These are phyloP conservation scores for Orchesellides sinensis DNA, from an alignment of 2,888 invertebrate species.

Conservation along the genomic window DNA sequence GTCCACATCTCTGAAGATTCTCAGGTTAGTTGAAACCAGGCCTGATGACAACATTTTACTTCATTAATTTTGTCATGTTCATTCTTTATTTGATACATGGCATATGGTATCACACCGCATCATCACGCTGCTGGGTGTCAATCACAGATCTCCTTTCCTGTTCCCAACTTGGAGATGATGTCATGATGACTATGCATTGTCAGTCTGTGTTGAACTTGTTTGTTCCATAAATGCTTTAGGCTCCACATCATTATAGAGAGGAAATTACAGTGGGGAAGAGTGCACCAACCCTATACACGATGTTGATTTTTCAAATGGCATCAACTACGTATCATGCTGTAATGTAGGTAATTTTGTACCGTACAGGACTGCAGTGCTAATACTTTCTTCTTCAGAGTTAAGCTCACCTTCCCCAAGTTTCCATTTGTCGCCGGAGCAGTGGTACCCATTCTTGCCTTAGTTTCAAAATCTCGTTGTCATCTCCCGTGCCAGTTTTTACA, in stretches of 20 bases:
- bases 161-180: constrained; percentile 50
- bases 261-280: neutral
- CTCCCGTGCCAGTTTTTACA: neutral
- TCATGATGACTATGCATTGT: constrained; percentile 67
- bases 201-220: constrained; percentile 62
- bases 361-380: neutral
- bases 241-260: neutral
- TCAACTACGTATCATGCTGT: neutral
- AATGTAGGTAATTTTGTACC: constrained; percentile 4
- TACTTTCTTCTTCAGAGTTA: neutral
- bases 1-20: neutral
- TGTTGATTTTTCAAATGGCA: neutral
- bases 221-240: constrained; percentile 50
- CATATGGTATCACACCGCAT: constrained; percentile 53
- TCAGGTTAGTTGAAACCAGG: no score
- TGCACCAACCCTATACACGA: neutral
- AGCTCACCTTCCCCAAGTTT: constrained; percentile 7
- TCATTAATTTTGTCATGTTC: constrained; percentile 60
- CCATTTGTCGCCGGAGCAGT: neutral
- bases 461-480: neutral
- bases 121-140: constrained; percentile 57
- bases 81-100: constrained; percentile 26
- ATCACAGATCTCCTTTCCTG: constrained; percentile 58
- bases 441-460: neutral
- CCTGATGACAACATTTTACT: no score